Evolutionary conservation across 2,797 vertebrate genomes (phyloP).

Genomic region (Pseudochaenichthys georgianus): DNA sequence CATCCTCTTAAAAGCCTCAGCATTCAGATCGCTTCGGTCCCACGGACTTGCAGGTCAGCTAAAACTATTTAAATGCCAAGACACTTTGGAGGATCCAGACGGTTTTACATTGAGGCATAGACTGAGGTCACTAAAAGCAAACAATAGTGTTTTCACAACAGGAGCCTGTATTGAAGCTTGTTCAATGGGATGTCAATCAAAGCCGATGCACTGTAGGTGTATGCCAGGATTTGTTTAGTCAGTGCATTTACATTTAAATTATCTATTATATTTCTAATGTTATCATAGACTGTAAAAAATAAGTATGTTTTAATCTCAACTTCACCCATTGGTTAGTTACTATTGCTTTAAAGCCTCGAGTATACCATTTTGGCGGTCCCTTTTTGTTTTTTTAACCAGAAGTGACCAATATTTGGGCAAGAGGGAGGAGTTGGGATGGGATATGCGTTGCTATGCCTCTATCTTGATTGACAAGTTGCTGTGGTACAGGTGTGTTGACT

Average conservation of each 20-base stretch:
- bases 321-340: too few species aligned
- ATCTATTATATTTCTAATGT: neutral
- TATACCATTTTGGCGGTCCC: too few species aligned
- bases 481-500: too few species aligned
- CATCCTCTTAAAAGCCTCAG: conserved; percentile 67
- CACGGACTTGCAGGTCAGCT: conserved; percentile 56
- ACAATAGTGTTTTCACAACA: conserved; percentile 76
- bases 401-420: too few species aligned
- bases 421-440: too few species aligned
- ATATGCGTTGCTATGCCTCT: too few species aligned
- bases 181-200: conserved; percentile 57
- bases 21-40: conserved; percentile 63
- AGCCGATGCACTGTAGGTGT: conserved; percentile 28
- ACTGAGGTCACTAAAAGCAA: conserved; percentile 75
- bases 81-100: conserved; percentile 54
- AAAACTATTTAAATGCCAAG: conserved; percentile 74
- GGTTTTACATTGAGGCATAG: conserved; percentile 56
- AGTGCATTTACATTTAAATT: neutral
- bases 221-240: conserved; percentile 24
- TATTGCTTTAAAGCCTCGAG: too few species aligned
- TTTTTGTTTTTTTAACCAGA: too few species aligned
- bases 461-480: too few species aligned
- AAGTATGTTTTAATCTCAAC: too few species aligned
- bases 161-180: conserved; percentile 45
- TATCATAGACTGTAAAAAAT: too few species aligned